These are phyloP conservation scores for Ceratitis capitata DNA, from an alignment of 1,140 invertebrate genomes.

Conservation along the genomic window DNA sequence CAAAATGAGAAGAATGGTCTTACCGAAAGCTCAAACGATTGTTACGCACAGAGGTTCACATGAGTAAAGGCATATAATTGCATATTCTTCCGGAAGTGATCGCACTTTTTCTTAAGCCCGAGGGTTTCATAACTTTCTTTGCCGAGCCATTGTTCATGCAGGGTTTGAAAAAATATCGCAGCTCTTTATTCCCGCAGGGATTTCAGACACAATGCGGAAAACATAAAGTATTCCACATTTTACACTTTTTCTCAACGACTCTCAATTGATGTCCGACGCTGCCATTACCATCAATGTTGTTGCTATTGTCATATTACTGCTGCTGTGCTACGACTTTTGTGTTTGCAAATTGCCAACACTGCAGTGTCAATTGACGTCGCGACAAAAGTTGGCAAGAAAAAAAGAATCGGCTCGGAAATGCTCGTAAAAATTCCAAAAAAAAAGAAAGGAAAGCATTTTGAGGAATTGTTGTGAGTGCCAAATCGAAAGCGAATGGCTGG, in stretches of 20 bases:
- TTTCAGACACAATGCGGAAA: background rate
- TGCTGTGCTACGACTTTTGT: too few species aligned
- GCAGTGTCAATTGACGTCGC: conserved; percentile 4
- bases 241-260: background rate
- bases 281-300: background rate
- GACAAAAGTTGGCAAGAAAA: background rate
- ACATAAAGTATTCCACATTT: background rate
- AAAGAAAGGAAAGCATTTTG: background rate
- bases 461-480: background rate
- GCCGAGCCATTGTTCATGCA: too few species aligned
- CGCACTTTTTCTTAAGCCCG: too few species aligned
- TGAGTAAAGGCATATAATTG: too few species aligned
- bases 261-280: background rate
- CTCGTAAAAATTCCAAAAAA: background rate
- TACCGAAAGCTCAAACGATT: too few species aligned
- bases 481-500: background rate
- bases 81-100: too few species aligned
- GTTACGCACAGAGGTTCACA: too few species aligned
- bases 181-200: background rate
- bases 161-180: too few species aligned
- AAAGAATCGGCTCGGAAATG: background rate
- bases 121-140: background rate
- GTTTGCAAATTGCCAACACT: conserved; percentile 12
- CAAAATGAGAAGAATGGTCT: too few species aligned
- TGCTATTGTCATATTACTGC: background rate